Evolutionary conservation across 2,888 invertebrate genomes (phyloP), one percentile per base, ranked within the genome.

Genomic region (Drosophila meridiana): DNA sequence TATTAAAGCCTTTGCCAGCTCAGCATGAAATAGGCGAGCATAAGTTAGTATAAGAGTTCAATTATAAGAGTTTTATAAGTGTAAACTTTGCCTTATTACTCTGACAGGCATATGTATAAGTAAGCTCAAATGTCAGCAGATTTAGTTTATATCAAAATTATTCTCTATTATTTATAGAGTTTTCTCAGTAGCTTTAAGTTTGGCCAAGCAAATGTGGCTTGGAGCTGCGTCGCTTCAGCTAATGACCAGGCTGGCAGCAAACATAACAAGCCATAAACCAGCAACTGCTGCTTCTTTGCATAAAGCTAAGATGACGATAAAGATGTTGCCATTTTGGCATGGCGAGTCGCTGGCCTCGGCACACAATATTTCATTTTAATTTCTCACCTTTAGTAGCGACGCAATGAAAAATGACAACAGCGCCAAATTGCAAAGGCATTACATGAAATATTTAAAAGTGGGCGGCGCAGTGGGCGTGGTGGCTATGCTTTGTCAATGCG

Each of bases 331-430:
- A 34, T 61, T 62, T 64, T 43, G n/a, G 48, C 13, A 42, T 34
- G 13, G 7, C 11, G 40, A 47, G 50, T 47, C 38, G 53, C 26
- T 38, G 36, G 55, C 45, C 53, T 34, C 47, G 50, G 56, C 58
- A 52, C 62, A 71, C 65, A 76, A 78, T 87, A 87, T 89, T 85
- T 85, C 76, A 88, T 79, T 83, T 83, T 75, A 85, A 85, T 83
- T 78, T 75, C 68, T 45, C 36, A 58, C 42, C 57, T 50, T 61
- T 52, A 26, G 36, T 34, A 14, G 13, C 26, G 11, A 36, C 34
- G 34, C 62, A 75, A 58, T 69, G 69, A 66, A 85, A 85, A 87
- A 83, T 83, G 75, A 89, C 76, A 89, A 87, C 73, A 76, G 61
- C 61, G 72, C 70, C 75, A 78, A 87, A 86, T 77, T 84, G 82